These are phyloP conservation scores for Rallus crepitans DNA, from an alignment of 2,797 vertebrate genomes.

Conservation along the genomic window DNA sequence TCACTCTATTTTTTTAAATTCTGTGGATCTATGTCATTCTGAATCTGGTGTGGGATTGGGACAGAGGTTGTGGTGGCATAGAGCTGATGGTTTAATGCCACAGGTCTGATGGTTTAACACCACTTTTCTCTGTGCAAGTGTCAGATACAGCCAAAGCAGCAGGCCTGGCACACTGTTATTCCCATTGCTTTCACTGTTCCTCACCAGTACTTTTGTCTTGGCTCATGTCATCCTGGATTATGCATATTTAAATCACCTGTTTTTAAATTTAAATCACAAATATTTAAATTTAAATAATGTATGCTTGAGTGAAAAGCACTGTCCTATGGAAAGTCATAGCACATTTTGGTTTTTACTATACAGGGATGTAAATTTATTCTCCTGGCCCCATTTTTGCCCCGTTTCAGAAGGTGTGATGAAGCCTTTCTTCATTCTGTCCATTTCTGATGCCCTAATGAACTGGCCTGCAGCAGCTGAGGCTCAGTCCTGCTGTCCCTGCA, in stretches of 20 bases:
- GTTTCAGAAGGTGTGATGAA: background rate
- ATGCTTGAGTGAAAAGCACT: background rate
- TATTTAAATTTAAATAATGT: background rate
- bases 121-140: background rate
- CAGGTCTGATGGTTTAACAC: background rate
- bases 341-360: background rate
- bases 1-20: background rate
- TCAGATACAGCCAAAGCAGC: background rate
- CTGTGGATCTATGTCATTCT: accelerated
- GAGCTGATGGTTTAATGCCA: background rate
- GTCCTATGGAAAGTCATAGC: background rate
- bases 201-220: background rate
- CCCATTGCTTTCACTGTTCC: background rate
- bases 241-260: background rate
- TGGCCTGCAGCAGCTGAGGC: accelerated
- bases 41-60: background rate
- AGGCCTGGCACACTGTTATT: background rate
- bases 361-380: background rate
- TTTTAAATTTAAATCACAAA: background rate
- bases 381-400: background rate
- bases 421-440: background rate
- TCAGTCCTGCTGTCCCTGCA: background rate
- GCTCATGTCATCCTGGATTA: background rate
- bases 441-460: background rate
- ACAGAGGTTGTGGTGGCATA: background rate